Evolutionary conservation across 2,797 vertebrate species (phyloP).

Genomic region (Morelia viridis): DNA sequence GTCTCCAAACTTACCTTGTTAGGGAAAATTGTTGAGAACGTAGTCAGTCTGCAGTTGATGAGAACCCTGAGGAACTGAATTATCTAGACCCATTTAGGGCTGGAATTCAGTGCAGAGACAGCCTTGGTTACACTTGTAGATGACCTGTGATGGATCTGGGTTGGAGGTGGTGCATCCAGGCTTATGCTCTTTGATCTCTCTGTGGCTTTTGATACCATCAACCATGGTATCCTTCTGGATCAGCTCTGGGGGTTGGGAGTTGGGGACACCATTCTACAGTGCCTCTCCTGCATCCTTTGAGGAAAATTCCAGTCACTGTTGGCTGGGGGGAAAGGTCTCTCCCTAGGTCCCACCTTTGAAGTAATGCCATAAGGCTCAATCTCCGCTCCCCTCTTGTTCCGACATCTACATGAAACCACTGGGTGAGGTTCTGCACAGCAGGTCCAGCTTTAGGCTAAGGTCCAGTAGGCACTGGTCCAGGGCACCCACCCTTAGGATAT

Average conservation of each 20-base stretch:
- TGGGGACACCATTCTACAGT: neutral
- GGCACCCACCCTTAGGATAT: neutral
- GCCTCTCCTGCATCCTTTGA: neutral
- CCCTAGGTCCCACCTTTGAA: neutral
- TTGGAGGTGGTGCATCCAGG: neutral
- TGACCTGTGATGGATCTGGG: neutral
- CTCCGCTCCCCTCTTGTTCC: neutral
- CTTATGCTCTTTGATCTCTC: neutral
- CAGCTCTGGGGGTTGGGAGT: neutral
- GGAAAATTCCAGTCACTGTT: neutral
- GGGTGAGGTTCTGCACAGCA: neutral
- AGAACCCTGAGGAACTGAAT: neutral
- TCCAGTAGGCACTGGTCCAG: neutral
- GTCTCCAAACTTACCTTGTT: neutral
- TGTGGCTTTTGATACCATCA: neutral
- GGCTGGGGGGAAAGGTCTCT: neutral
- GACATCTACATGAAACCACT: neutral
- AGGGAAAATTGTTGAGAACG: neutral
- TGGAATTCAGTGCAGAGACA: neutral
- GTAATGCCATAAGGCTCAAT: neutral
- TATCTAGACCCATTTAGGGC: neutral
- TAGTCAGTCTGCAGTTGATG: neutral
- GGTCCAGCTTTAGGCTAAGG: neutral
- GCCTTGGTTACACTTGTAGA: neutral
- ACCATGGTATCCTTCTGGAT: neutral